Conservation (phyloP, 2,113 vertebrate genomes). For the Malurus elegans region DNA sequence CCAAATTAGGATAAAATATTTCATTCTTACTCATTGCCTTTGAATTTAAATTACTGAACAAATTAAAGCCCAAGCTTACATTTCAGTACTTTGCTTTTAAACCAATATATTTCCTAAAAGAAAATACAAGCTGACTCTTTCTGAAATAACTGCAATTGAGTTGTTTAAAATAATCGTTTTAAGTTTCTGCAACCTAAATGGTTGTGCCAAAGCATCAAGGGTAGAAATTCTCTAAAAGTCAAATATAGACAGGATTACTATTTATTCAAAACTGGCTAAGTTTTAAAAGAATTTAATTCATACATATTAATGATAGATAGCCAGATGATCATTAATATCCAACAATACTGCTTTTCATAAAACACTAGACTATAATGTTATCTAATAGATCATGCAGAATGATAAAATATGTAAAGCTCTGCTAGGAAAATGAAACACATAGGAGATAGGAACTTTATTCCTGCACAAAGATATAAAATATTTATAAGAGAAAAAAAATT, state of each 20-base stretch:
- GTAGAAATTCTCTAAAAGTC: neutral
- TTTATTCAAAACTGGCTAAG: neutral
- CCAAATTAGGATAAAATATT: neutral
- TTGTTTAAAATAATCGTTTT: neutral
- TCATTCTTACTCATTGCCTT: neutral
- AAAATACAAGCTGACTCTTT: neutral
- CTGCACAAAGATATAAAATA: neutral
- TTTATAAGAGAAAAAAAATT: neutral
- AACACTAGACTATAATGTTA: neutral
- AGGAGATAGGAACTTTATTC: neutral
- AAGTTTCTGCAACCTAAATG: neutral
- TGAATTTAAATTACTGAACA: neutral
- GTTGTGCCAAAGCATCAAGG: neutral
- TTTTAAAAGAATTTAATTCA: neutral
- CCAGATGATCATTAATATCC: neutral
- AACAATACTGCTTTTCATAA: neutral
- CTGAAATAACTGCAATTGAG: neutral
- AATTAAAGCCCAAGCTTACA: neutral
- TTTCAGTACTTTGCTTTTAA: neutral
- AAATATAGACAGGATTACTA: neutral
- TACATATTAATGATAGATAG: neutral
- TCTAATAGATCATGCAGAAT: neutral
- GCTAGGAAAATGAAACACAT: neutral
- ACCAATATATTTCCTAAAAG: neutral
- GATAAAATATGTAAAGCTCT: conserved; percentile 19